Evolutionary conservation across 2,113 vertebrate species (phyloP), one percentile per base, ranked within the genome.

Genomic region (Pseudorectes ferrugineus): DNA sequence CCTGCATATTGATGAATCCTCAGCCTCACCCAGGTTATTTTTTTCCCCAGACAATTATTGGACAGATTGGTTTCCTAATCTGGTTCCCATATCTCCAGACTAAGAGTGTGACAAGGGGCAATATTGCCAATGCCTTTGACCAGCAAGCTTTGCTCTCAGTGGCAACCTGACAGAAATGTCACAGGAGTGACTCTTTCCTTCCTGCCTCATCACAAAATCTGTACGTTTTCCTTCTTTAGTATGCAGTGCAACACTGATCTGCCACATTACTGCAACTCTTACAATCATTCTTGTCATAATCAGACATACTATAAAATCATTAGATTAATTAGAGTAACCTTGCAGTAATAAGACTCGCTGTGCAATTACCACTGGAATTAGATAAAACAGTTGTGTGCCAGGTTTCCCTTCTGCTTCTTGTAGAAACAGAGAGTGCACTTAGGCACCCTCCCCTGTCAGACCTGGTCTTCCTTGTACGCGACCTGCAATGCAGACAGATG

Each of bases 261-360:
- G 40, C 15, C 31, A 77, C 5, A 2, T 66, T 80, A 54, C 46
- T 80, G 49, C 18, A 57, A 28, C 24, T 35, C 49, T 80, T 70
- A 15, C 6, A 46, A 28, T 89, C 29, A 36, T 71, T 84, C 51
- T 55, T 95, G 51, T 89, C 43, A 36, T 63, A 85, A 63, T 67
- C 74, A 59, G 38, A 16, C 10, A 2, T 54, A 28, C 45, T 48
- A 48, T 70, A 84, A 83, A 77, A 80, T 66, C 42, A 43, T 75
- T 83, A 80, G 35, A 85, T 81, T 80, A 77, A 74, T 86, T 93
- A 74, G 29, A 67, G 58, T 71, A 92, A 59, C 68, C 19, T 91
- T 83, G 22, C 17, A 43, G 40, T 48, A 85, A 68, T 85, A 75
- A 23, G 24, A 40, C 55, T 93, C 71, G 21, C 14, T 70, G 24